Conservation (phyloP, 2,888 invertebrate species). For the Diachrysia chrysitis region DNA sequence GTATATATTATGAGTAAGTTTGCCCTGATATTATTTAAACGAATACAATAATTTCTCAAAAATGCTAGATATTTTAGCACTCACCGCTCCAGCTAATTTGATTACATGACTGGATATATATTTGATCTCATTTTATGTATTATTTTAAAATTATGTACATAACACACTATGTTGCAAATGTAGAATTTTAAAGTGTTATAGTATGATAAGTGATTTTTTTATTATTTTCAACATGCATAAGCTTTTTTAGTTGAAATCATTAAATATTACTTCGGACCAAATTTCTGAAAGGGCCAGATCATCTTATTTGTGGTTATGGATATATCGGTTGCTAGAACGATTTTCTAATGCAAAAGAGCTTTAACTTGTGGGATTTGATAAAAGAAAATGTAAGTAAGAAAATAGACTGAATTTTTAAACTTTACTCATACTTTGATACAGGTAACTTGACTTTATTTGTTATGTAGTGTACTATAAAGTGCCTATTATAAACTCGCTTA, state of each 20-base stretch:
- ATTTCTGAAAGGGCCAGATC: slow-evolving; percentile 73
- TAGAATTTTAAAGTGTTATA: slow-evolving; percentile 66
- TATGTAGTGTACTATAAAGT: slow-evolving; percentile 70
- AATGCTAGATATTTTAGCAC: slow-evolving; percentile 68
- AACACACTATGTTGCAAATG: slow-evolving; percentile 72
- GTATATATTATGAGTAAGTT: slow-evolving; percentile 49
- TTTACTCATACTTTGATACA: slow-evolving; percentile 85
- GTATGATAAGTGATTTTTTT: slow-evolving; percentile 57
- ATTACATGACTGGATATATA: slow-evolving; percentile 77
- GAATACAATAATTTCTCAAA: slow-evolving; percentile 63
- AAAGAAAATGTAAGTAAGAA: slow-evolving; percentile 74
- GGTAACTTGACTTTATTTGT: slow-evolving; percentile 81
- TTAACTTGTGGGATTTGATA: slow-evolving; percentile 83
- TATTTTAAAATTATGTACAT: slow-evolving; percentile 78
- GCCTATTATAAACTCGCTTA: slow-evolving; percentile 64
- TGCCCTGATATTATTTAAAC: slow-evolving; percentile 60
- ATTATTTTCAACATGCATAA: slow-evolving; percentile 61
- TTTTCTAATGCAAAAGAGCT: slow-evolving; percentile 82
- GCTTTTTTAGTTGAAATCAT: slow-evolving; percentile 51
- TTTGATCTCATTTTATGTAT: slow-evolving; percentile 86
- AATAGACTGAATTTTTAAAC: slow-evolving; percentile 86
- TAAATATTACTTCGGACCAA: slow-evolving; percentile 76
- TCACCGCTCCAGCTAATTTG: slow-evolving; percentile 70
- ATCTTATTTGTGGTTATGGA: slow-evolving; percentile 67
- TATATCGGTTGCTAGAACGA: slow-evolving; percentile 73